These are phyloP conservation scores for Phaonia tiefii DNA, from an alignment of 2,888 invertebrate species.

Conservation along the genomic window DNA sequence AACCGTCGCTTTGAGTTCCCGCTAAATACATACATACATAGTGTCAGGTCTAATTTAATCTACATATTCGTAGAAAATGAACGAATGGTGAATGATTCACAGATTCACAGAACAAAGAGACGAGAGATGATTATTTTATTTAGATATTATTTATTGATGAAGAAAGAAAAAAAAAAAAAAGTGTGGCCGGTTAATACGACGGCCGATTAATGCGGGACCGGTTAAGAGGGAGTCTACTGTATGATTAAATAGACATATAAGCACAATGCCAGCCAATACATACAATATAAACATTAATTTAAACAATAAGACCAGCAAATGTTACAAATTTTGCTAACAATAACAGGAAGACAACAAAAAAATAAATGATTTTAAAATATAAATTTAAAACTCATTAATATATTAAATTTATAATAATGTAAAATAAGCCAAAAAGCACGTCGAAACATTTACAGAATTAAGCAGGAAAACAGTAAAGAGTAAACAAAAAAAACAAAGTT, in stretches of 20 bases:
- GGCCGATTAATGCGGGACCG: no score
- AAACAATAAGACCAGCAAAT: background rate
- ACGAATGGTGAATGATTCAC: no score
- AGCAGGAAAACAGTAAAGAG: constrained; percentile 11
- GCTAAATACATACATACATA: no score
- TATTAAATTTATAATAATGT: constrained; percentile 57
- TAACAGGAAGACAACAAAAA: constrained; percentile 10
- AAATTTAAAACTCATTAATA: constrained; percentile 62
- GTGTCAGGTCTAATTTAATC: no score
- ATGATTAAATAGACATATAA: constrained; percentile 23
- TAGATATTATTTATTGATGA: no score
- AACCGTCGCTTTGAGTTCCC: no score
- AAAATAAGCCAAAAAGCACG: constrained; percentile 59
- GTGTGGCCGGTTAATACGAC: no score
- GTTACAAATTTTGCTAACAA: constrained; percentile 25
- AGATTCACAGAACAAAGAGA: no score
- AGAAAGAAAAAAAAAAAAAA: no score
- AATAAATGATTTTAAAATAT: constrained; percentile 37
- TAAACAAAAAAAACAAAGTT: background rate
- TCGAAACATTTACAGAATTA: constrained; percentile 55
- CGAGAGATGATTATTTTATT: no score
- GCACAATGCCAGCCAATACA: background rate
- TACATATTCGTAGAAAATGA: no score
- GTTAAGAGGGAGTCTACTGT: no score
- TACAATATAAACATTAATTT: constrained; percentile 51